Evolutionary conservation across 2,797 vertebrate species (phyloP).

Genomic region (Coregonus sp.): DNA sequence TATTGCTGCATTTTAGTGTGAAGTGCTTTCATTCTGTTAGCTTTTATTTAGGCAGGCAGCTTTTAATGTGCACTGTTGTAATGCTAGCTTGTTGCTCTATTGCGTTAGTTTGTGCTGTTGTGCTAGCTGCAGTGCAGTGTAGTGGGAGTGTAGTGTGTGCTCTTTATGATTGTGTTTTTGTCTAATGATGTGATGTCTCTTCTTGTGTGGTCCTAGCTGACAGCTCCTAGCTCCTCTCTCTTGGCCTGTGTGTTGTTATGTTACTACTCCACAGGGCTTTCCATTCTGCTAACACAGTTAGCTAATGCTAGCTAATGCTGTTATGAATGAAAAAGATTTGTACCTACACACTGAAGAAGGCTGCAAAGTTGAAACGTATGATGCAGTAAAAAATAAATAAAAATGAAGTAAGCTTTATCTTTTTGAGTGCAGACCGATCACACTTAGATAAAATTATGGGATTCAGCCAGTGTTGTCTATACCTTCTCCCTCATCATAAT

Average conservation of each 20-base stretch:
- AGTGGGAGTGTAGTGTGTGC: not conserved
- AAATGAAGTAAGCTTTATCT: no score
- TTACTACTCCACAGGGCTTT: not conserved
- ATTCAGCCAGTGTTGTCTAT: no score
- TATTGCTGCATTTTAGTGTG: no score
- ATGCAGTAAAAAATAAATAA: no score
- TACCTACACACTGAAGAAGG: no score
- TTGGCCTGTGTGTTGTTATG: not conserved
- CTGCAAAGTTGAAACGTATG: no score
- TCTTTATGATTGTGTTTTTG: no score
- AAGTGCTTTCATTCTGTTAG: no score
- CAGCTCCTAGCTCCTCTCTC: not conserved
- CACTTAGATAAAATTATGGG: no score
- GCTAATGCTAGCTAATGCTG: not conserved
- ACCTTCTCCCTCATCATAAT: no score
- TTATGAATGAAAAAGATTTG: not conserved
- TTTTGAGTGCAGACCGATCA: no score
- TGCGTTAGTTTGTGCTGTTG: not conserved
- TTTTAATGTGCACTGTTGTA: not conserved
- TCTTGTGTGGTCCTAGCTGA: conserved; percentile 4
- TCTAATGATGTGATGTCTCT: not conserved
- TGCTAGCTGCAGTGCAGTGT: not conserved
- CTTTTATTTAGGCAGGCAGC: not conserved
- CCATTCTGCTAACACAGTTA: not conserved
- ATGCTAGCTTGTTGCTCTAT: not conserved